Conservation (phyloP, 2,888 invertebrate species). For the Perizoma affinitatum region DNA sequence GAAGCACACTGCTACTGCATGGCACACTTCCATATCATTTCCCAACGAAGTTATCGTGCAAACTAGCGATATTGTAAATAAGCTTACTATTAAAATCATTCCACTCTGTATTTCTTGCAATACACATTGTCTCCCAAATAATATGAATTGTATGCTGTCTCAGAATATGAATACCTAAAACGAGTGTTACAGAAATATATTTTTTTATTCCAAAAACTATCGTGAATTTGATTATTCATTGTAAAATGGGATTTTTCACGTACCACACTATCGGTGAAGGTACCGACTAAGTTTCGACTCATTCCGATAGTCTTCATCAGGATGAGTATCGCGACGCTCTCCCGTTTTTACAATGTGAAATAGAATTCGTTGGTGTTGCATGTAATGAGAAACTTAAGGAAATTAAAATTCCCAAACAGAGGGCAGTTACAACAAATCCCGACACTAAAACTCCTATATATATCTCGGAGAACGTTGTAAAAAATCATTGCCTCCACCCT, state of each 20-base stretch:
- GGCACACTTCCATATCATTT: neutral
- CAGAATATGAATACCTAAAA: constrained; percentile 2
- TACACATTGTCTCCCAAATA: constrained; percentile 9
- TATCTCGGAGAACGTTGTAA: constrained; percentile 80
- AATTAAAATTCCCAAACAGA: constrained; percentile 81
- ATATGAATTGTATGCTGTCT: constrained; percentile 1
- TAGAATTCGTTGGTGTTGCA: constrained; percentile 28
- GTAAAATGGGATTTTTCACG: too few relatives aligned
- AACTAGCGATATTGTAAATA: too few relatives aligned
- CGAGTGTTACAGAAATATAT: too few relatives aligned
- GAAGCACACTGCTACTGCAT: neutral
- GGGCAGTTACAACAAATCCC: constrained; percentile 81
- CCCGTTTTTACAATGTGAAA: too few relatives aligned
- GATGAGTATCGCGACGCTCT: too few relatives aligned
- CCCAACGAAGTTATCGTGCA: too few relatives aligned
- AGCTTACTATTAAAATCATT: too few relatives aligned
- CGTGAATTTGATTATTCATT: too few relatives aligned
- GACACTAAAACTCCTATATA: constrained; percentile 82
- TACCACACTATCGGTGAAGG: too few relatives aligned
- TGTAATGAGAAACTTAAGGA: constrained; percentile 60
- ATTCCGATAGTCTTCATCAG: too few relatives aligned
- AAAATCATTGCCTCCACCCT: constrained; percentile 83
- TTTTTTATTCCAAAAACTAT: too few relatives aligned
- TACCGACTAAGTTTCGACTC: too few relatives aligned
- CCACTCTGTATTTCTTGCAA: neutral